Percentiles rank a stretch among this genome's conserved stretches.
Conservation (phyloP, 2,888 invertebrate genomes). For the Caenorhabditis plicata region DNA sequence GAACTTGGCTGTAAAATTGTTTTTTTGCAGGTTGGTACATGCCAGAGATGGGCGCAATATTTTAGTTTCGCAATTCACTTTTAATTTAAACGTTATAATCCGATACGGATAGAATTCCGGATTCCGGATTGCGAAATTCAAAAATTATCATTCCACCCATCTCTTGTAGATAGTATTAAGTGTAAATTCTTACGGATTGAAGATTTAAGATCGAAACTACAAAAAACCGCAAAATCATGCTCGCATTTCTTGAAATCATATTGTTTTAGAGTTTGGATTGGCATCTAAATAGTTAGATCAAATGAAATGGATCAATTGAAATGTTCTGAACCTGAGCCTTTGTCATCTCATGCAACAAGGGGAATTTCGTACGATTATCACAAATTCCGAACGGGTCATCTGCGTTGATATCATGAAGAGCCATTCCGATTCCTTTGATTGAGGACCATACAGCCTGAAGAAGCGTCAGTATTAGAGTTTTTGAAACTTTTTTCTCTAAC, state of each 20-base stretch:
- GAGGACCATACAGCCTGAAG: slow-evolving; percentile 27
- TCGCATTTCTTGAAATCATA: slow-evolving; percentile 24
- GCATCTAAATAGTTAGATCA: not conserved
- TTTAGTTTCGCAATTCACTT: too few relatives aligned
- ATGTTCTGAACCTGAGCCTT: slow-evolving; percentile 6
- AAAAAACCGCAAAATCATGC: slow-evolving; percentile 15
- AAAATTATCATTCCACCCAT: too few relatives aligned
- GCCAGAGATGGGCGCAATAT: too few relatives aligned
- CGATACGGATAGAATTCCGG: too few relatives aligned
- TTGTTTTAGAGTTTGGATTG: slow-evolving; percentile 19
- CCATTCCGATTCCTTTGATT: slow-evolving; percentile 18
- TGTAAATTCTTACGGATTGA: slow-evolving; percentile 11
- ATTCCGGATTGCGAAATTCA: too few relatives aligned
- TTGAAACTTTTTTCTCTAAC: too few relatives aligned
- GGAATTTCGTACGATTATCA: slow-evolving; percentile 19
- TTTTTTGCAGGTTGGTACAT: not conserved
- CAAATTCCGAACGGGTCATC: slow-evolving; percentile 29
- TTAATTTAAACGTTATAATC: too few relatives aligned
- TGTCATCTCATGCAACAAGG: slow-evolving; percentile 7
- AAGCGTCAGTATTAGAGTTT: too few relatives aligned
- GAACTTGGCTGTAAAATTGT: slow-evolving; percentile 15
- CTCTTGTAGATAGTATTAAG: not conserved
- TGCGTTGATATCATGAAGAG: slow-evolving; percentile 18
- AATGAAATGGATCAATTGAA: not conserved
- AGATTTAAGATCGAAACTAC: slow-evolving; percentile 17